Evolutionary conservation across 2,888 invertebrate species (phyloP).

Genomic region (Leucophora obtusa): DNA sequence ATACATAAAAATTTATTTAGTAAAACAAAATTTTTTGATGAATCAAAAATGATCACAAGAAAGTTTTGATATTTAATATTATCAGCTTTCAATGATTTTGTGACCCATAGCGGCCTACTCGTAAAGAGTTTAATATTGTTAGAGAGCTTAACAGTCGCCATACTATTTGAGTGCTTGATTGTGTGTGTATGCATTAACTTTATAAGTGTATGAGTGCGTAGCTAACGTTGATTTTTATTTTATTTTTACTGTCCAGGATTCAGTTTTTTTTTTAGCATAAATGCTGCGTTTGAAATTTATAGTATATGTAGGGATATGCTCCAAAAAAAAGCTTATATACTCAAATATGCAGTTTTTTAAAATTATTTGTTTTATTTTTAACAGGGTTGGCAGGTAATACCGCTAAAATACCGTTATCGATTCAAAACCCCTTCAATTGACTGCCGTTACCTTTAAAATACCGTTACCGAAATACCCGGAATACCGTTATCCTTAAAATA

Average conservation of each 20-base stretch:
- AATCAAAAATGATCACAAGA: too few relatives aligned
- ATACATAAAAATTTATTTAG: too few relatives aligned
- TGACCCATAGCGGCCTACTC: slow-evolving; percentile 11
- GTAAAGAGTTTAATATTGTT: slow-evolving; percentile 51
- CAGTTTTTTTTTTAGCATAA: slow-evolving; percentile 18
- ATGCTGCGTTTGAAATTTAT: slow-evolving; percentile 36
- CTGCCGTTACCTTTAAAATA: too few relatives aligned
- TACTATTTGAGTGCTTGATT: slow-evolving; percentile 5
- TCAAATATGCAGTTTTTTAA: slow-evolving; percentile 25
- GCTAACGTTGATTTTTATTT: slow-evolving; percentile 44
- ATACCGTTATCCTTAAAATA: too few relatives aligned
- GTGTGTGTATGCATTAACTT: background rate
- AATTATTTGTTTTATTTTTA: slow-evolving; percentile 51
- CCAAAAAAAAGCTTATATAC: slow-evolving; percentile 16
- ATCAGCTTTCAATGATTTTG: too few relatives aligned
- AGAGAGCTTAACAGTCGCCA: slow-evolving; percentile 50
- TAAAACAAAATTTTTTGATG: too few relatives aligned
- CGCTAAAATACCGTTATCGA: too few relatives aligned
- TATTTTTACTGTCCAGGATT: slow-evolving; percentile 17
- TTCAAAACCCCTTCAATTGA: too few relatives aligned
- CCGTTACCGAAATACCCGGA: too few relatives aligned
- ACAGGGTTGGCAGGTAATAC: too few relatives aligned
- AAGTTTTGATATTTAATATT: too few relatives aligned
- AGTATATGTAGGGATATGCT: slow-evolving; percentile 45
- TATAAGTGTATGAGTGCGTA: slow-evolving; percentile 52